Evolutionary conservation across 2,113 vertebrate genomes (phyloP), one percentile per base, ranked within the genome.

Genomic region (Rhegmatorhina hoffmannsi): DNA sequence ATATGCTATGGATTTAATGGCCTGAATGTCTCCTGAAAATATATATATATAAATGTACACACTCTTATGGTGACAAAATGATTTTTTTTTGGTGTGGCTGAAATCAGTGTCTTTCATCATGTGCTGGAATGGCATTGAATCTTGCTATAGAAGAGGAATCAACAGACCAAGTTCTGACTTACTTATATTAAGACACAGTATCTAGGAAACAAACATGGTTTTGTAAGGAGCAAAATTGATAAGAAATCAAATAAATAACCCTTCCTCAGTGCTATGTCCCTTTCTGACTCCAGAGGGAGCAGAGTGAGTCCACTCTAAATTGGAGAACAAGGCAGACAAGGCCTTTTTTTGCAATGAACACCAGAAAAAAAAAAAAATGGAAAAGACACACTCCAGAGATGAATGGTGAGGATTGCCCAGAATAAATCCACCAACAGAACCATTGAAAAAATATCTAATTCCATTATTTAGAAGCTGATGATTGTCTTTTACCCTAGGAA

Each of bases 401-500:
- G 58, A 97, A 82, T 88, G 68, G n/a, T 80, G 67, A 91, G 76
- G 79, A 95, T 25, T 95, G 46, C 52, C 79, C 49, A 87, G 85
- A 92, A 90, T 95, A 97, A 97, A 95, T 87, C 63, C 94, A 96
- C 67, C 75, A 91, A 95, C 52, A 92, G 87, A 97, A 92, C 40
- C 50, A 76, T 66, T 36, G 75, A 87, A 95, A 94, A 94, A 89
- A 89, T 91, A 40, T 40, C 62, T 96, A 95, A 96, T 97, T 96
- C 89, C 84, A 83, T 97, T 97, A 96, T 92, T 95, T 84, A 93
- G 92, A 95, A 63, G 92, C 56, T 87, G 91, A 6, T 3, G 31
- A 98, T 33, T 95, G 73, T 89, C 96, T 97, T 97, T 97, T 94
- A 95, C 92, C 87, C 96, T 94, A 80, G 97, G 95, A 93, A 97